A percentile compares a stretch with the other conserved stretches of the same genome.
phyloP scores from a whole-genome alignment of 1,140 invertebrate species.

The Bilobella aurantiaca region DNA sequence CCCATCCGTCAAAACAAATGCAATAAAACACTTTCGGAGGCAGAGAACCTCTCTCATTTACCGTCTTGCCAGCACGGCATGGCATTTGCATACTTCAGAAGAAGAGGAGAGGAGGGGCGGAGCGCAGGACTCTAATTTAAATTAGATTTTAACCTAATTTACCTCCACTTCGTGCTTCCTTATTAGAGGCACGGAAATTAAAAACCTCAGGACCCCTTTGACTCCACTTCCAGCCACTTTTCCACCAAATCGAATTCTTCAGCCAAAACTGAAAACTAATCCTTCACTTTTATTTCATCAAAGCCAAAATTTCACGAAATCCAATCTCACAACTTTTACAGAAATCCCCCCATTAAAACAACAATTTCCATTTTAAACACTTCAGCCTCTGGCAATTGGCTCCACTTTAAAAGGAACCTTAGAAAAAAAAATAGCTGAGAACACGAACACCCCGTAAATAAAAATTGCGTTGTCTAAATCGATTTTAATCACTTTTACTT shows the following conservation, averaged over 20 bases:
- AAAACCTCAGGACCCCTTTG: not conserved
- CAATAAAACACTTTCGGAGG: not conserved
- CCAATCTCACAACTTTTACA: too few relatives aligned
- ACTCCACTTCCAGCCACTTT: not conserved
- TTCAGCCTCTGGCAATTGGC: too few relatives aligned
- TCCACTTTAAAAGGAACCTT: not conserved
- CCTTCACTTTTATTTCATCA: too few relatives aligned
- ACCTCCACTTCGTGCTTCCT: not conserved
- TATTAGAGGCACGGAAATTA: not conserved
- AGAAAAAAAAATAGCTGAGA: not conserved
- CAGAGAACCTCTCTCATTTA: not conserved
- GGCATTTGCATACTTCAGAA: too few relatives aligned
- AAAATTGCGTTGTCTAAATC: not conserved
- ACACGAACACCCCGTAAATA: not conserved
- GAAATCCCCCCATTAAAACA: too few relatives aligned
- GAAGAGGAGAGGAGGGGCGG: not conserved
- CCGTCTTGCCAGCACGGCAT: not conserved
- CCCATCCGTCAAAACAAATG: not conserved
- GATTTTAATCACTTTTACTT: not conserved
- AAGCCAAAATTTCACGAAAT: too few relatives aligned
- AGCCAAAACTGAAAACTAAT: too few relatives aligned
- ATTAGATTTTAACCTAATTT: constrained; percentile 6
- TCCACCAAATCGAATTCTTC: too few relatives aligned
- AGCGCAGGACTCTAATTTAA: not conserved
- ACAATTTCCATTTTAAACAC: not conserved